Percentiles rank a stretch among this genome's conserved stretches.
Conservation (phyloP, 2,113 vertebrate species). For the Tapirus terrestris region DNA sequence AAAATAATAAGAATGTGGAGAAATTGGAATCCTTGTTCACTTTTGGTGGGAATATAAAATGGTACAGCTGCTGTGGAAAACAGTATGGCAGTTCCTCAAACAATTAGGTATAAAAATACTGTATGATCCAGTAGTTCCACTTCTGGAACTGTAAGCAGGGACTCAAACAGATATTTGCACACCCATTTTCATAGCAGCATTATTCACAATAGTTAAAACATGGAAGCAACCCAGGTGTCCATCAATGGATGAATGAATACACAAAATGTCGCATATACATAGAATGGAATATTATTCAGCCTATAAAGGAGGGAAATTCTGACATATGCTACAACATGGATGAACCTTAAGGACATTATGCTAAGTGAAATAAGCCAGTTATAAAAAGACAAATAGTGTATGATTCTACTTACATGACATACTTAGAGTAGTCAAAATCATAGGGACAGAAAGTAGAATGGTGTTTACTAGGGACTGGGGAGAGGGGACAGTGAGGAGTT, state of each 20-base stretch:
- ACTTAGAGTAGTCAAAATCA: not conserved
- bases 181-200: not conserved
- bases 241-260: not conserved
- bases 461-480: not conserved
- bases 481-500: not conserved
- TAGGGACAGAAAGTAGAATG: not conserved
- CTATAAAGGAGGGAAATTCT: not conserved
- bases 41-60: not conserved
- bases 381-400: not conserved
- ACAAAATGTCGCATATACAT: not conserved
- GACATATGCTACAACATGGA: not conserved
- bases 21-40: not conserved
- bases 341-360: not conserved
- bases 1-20: not conserved
- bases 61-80: not conserved
- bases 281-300: not conserved
- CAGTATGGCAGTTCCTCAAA: not conserved
- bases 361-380: not conserved
- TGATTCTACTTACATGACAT: not conserved
- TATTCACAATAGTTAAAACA: not conserved
- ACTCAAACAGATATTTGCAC: not conserved
- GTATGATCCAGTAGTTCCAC: not conserved
- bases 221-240: not conserved
- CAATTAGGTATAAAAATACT: not conserved
- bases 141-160: not conserved